These are phyloP conservation scores for Yponomeuta evonymella DNA, from an alignment of 2,888 invertebrate genomes.

Conservation along the genomic window DNA sequence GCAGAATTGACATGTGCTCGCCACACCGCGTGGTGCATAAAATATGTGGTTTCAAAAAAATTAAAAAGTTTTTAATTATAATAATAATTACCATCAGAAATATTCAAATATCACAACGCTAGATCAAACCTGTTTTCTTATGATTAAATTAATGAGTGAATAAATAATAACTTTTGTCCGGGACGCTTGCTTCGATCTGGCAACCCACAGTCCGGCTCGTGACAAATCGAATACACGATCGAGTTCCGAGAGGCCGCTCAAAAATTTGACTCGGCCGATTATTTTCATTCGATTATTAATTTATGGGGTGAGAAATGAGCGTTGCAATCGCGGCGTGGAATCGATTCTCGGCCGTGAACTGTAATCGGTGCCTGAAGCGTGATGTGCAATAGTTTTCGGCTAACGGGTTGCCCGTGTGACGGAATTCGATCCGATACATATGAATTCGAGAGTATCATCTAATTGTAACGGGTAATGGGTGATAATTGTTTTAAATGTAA, in stretches of 20 bases:
- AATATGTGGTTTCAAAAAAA: no score
- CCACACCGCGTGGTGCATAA: no score
- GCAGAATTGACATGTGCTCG: no score
- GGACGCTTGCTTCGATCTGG: no score
- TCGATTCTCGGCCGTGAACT: slow-evolving; percentile 48
- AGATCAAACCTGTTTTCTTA: no score
- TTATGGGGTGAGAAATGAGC: slow-evolving; percentile 69
- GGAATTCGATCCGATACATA: background rate
- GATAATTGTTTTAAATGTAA: no score
- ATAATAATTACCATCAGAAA: no score
- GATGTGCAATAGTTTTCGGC: slow-evolving; percentile 10
- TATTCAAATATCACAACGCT: no score
- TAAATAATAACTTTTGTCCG: no score
- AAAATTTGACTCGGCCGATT: slow-evolving; percentile 67
- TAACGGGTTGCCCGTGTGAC: background rate
- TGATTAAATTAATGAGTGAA: no score
- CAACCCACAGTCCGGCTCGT: background rate
- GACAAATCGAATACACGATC: background rate
- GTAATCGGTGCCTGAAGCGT: slow-evolving; percentile 16
- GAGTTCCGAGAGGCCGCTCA: slow-evolving; percentile 49
- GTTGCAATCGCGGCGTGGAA: slow-evolving; percentile 51
- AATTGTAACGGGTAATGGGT: background rate
- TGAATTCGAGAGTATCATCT: background rate
- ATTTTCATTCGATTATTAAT: slow-evolving; percentile 69
- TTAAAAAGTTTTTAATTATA: no score